Evolutionary conservation across 2,797 vertebrate species (phyloP), one percentile per base, ranked within the genome.

Genomic region (Enteromius paludinosus): DNA sequence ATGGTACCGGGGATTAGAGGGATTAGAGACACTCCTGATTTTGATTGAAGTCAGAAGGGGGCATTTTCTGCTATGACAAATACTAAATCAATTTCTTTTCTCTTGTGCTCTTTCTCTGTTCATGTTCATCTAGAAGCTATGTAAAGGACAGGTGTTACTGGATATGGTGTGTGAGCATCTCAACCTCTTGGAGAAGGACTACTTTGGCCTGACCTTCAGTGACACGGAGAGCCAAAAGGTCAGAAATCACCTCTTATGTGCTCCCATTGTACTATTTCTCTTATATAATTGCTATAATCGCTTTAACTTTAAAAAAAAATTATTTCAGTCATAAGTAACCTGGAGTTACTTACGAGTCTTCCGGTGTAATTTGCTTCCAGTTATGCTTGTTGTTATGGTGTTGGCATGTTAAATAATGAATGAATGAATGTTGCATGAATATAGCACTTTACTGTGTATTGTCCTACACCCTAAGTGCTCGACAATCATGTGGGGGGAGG

Each of bases 121-220:
- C 35, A 4, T 70, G 9, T 85, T 70, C 73, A 61, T 87, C 28
- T 80, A 99, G 98, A 99, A 99, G 92, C 96, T 97, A 0, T 95
- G 96, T 90, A 96, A 95, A 83, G 97, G 97, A 84, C 98, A 99
- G 90, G 92, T 96, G 65, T 95, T 99, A 82, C 95, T 99, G 78
- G 97, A 99, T 89, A 91, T 96, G 94, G 97, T 99, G 87, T 99
- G 98, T 17, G 97, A 96, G 87, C 97, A 99, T 93, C 96, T 99
- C 91, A 99, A 99, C 91, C 96, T 99, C 84, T 94, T 99, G 93
- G 98, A 99, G 92, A 98, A 98, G 86, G 98, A 99, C 91, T 99
- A 99, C 94, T 99, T 98, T 5, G 97, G 98, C 84, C 93, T 99
- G 88, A 96, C 93, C 64, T 99, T 97, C 92, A 96, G 96, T 23